These are phyloP conservation scores for Chromoteleia sp. DNA, from an alignment of 2,888 invertebrate species.

Conservation along the genomic window DNA sequence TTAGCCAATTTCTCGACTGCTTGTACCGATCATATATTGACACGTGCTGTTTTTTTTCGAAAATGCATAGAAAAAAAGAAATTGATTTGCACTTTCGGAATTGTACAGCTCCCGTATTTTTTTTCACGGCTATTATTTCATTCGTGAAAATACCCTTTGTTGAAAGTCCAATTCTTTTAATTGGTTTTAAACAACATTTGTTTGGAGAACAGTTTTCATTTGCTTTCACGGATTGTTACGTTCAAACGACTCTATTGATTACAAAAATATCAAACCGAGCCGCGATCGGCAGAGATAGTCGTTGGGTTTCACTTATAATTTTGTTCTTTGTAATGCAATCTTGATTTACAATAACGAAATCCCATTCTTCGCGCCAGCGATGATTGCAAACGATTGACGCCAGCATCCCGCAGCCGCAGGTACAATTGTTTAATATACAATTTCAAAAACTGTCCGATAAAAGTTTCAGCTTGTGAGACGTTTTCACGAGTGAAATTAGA, in stretches of 20 bases:
- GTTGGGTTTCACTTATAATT: constrained; percentile 13
- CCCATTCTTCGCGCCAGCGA: background rate
- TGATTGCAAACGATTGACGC: constrained; percentile 15
- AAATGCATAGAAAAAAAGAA: background rate
- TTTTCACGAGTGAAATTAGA: constrained; percentile 2
- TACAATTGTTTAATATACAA: constrained; percentile 4
- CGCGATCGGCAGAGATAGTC: constrained; percentile 1
- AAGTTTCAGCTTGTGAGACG: too few species aligned
- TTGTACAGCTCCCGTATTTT: constrained; percentile 15
- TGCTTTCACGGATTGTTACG: constrained; percentile 44
- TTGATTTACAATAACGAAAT: constrained; percentile 8
- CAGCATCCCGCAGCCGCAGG: constrained; percentile 1
- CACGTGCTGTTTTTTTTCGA: background rate
- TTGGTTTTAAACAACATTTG: constrained; percentile 45
- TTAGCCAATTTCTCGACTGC: too few species aligned
- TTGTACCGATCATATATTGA: background rate
- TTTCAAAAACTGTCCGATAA: too few species aligned
- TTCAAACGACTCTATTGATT: constrained; percentile 43
- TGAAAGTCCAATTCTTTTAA: constrained; percentile 51
- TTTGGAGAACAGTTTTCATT: constrained; percentile 41
- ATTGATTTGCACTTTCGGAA: background rate
- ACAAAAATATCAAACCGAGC: constrained; percentile 42
- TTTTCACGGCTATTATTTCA: constrained; percentile 21
- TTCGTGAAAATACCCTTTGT: constrained; percentile 19
- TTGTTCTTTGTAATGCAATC: constrained; percentile 31